Conservation (phyloP, 2,113 vertebrate genomes). For the Pygoscelis adeliae region DNA sequence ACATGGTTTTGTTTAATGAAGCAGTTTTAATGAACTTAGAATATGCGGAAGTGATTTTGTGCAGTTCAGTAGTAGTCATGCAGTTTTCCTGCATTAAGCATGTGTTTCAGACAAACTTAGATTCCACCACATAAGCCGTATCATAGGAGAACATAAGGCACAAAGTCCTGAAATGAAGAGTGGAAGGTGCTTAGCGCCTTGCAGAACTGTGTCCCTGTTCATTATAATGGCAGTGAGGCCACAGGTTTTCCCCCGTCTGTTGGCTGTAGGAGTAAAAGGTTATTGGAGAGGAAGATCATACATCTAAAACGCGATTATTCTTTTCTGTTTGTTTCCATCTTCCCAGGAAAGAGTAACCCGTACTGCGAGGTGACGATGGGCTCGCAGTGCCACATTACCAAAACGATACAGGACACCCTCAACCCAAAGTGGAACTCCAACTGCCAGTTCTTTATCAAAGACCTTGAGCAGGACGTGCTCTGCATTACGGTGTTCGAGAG, state of each 20-base stretch:
- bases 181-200: background rate
- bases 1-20: background rate
- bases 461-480: constrained; percentile 97
- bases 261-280: background rate
- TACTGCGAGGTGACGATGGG: constrained; percentile 99
- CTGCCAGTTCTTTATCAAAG: constrained; percentile 99
- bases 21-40: background rate
- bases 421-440: constrained; percentile 99
- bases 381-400: constrained; percentile 98
- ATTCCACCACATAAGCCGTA: background rate
- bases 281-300: background rate
- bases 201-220: background rate
- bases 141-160: background rate
- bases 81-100: background rate
- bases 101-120: background rate
- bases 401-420: constrained; percentile 95
- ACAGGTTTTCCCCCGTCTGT: too few relatives aligned
- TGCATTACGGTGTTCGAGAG: constrained; percentile 98
- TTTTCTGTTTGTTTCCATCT: background rate
- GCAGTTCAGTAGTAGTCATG: background rate
- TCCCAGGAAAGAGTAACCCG: constrained; percentile 93
- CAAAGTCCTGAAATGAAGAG: background rate
- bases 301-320: rapidly evolving
- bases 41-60: background rate
- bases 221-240: background rate